Conservation (phyloP, 2,888 invertebrate species). For the Oxyscelio sp. region DNA sequence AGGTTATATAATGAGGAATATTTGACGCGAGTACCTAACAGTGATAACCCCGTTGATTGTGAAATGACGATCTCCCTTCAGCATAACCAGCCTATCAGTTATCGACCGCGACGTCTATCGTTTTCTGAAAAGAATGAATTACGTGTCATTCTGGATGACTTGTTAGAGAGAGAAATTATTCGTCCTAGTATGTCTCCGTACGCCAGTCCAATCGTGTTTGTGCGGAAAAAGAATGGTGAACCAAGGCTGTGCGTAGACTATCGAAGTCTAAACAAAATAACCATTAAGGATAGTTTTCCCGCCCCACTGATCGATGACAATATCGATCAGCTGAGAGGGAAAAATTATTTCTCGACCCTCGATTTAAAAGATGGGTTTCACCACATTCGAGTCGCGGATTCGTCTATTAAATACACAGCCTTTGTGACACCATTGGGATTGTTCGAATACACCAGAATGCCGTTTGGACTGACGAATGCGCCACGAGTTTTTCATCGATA, state of each 20-base stretch:
- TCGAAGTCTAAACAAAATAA: slow-evolving; percentile 3
- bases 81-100: slow-evolving; percentile 15
- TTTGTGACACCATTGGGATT: too few relatives aligned
- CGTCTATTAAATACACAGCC: too few relatives aligned
- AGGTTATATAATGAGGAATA: neutral
- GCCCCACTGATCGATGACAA: slow-evolving; percentile 5
- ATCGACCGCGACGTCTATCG: neutral
- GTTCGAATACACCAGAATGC: too few relatives aligned
- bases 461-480: too few relatives aligned
- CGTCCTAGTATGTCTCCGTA: slow-evolving; percentile 7
- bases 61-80: slow-evolving; percentile 1
- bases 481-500: neutral
- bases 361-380: too few relatives aligned
- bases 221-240: slow-evolving; percentile 14
- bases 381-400: too few relatives aligned
- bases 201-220: slow-evolving; percentile 21
- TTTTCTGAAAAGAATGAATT: neutral
- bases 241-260: slow-evolving; percentile 7
- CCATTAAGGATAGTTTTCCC: slow-evolving; percentile 9
- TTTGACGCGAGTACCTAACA: neutral
- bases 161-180: slow-evolving; percentile 6
- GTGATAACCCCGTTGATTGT: neutral
- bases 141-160: slow-evolving; percentile 3
- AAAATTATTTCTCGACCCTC: neutral
- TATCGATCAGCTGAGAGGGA: neutral